Evolutionary conservation across 2,113 vertebrate species (phyloP).

Genomic region (Psilopogon haemacephalus): DNA sequence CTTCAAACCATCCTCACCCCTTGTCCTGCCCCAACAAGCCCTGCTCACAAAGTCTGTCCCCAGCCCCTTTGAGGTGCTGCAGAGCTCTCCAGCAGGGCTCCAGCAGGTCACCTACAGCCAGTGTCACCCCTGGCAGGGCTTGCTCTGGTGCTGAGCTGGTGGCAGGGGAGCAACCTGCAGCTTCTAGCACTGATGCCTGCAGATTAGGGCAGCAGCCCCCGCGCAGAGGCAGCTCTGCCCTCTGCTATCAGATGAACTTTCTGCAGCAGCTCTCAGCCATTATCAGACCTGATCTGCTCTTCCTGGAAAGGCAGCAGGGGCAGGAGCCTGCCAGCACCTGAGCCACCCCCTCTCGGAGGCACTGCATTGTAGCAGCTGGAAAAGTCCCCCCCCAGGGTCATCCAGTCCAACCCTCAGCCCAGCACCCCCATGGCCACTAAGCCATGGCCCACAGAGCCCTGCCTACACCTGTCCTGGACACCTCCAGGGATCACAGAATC

Average conservation of each 20-base stretch:
- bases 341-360: neutral
- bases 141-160: neutral
- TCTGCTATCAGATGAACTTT: conserved; percentile 29
- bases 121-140: neutral
- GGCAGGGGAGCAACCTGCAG: neutral
- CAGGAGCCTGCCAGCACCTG: rapidly evolving
- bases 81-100: neutral
- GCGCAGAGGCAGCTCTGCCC: neutral
- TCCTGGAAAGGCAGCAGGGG: conserved; percentile 13
- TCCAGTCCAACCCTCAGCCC: too few species aligned
- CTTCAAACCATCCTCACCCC: neutral
- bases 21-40: neutral
- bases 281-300: conserved; percentile 8
- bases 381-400: too few species aligned
- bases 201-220: conserved; percentile 4
- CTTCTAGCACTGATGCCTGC: neutral
- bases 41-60: neutral
- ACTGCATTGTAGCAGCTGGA: too few species aligned
- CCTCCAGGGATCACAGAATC: too few species aligned
- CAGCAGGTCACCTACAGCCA: rapidly evolving
- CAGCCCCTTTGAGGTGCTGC: neutral
- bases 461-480: too few species aligned
- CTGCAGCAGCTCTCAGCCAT: neutral
- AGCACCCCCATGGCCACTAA: too few species aligned
- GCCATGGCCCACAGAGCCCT: too few species aligned